These are phyloP conservation scores for Cyclophora albipunctata DNA, from an alignment of 2,888 invertebrate species.

Conservation along the genomic window DNA sequence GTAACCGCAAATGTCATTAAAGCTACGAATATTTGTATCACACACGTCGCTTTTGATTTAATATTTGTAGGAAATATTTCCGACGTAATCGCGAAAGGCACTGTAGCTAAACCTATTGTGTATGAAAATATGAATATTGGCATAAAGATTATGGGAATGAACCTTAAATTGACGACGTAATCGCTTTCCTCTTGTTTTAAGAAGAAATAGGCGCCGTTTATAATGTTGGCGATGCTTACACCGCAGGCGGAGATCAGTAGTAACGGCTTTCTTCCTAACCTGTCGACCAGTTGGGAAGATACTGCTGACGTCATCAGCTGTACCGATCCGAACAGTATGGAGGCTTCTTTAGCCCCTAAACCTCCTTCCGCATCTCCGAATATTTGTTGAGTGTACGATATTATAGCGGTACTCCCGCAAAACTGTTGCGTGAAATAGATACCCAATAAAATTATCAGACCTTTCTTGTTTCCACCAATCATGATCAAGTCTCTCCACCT, in stretches of 20 bases:
- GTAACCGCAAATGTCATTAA: constrained; percentile 76
- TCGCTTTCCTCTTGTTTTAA: constrained; percentile 63
- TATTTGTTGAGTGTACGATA: constrained; percentile 77
- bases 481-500: constrained; percentile 65
- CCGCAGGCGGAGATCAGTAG: constrained; percentile 75
- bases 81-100: constrained; percentile 78
- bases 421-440: constrained; percentile 79
- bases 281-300: constrained; percentile 76
- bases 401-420: constrained; percentile 76
- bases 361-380: constrained; percentile 72
- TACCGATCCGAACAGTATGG: constrained; percentile 70
- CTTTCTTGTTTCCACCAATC: constrained; percentile 69
- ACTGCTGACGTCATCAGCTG: constrained; percentile 73
- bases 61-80: constrained; percentile 79
- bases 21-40: constrained; percentile 77
- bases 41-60: constrained; percentile 78
- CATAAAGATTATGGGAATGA: constrained; percentile 76
- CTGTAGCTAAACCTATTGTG: constrained; percentile 77
- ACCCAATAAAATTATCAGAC: constrained; percentile 74
- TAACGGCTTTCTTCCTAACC: constrained; percentile 76
- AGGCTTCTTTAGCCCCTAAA: constrained; percentile 63
- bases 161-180: constrained; percentile 59
- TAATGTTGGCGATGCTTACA: constrained; percentile 67
- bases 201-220: constrained; percentile 74
- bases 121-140: constrained; percentile 78